Base-by-base conservation (phyloP, 2,888 invertebrate species). In the Aleiodes leptofemur region DNA sequence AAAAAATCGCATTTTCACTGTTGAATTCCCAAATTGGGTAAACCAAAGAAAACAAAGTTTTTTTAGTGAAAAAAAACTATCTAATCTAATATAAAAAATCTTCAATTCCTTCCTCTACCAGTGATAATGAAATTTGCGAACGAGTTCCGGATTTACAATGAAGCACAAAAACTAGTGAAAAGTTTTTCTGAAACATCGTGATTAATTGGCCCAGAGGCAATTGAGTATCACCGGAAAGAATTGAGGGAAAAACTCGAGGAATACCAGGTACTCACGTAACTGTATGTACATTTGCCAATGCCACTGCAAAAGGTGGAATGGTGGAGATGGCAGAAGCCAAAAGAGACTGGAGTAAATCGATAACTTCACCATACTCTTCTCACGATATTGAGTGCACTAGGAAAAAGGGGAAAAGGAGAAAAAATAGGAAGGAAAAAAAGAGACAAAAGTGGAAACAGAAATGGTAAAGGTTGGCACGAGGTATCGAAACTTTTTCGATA, bases 401-500 rank as follows among this genome's bases (percentile, higher is more conserved):
- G n/a, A n/a, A 7, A 31, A 57, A 11, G 13, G 56, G 34, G 38
- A 38, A 9, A 34, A 9, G 57, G 51, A 31, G 14, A 13, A 6
- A 11, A n/a, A 11, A 9, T 9, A 11, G 43, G 9, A 11, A 23
- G 9, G 69, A 38, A 38, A 29, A 6, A 56, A n/a, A n/a, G 31
- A n/a, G 16, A 48, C 38, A 23, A 48, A 38, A 38, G n/a, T 38
- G 61, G 61, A 64, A 31, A 43, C 57, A 43, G n/a, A 57, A 50
- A 29, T 14, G 56, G 23, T n/a, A 11, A 38, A 56, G 29, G 57
- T 57, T 70, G 57, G 71, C 70, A 53, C 66, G 64, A 68, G 66
- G 66, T 75, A 75, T 75, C 68, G 75, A 75, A 75, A 75, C 66
- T 75, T 75, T 75, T 14, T 57, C 50, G 23, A 75, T 72, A 68